A percentile compares a stretch with the other conserved stretches of the same genome.
Evolutionary conservation across 2,888 invertebrate genomes (phyloP).

Genomic region (Ichneumoninae sp.): DNA sequence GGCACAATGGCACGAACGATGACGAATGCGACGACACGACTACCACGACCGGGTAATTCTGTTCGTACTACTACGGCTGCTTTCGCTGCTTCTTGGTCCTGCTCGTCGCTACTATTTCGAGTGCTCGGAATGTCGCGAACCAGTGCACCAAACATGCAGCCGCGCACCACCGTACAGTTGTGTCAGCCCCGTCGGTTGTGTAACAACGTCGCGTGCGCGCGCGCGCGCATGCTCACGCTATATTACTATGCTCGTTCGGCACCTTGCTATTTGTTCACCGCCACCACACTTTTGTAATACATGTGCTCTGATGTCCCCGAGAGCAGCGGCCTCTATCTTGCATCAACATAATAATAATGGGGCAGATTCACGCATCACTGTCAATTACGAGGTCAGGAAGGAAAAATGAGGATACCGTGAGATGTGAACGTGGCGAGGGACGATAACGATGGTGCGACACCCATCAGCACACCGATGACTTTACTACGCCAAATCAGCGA

Average conservation of each 20-base stretch:
- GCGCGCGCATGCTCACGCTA: slow-evolving; percentile 48
- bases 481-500: not conserved
- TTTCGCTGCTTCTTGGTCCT: not conserved
- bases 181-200: slow-evolving; percentile 19
- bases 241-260: slow-evolving; percentile 16
- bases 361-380: slow-evolving; percentile 32
- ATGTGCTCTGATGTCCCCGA: slow-evolving; percentile 40
- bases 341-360: slow-evolving; percentile 23
- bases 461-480: slow-evolving; percentile 25
- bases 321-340: slow-evolving; percentile 14
- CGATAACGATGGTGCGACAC: not conserved
- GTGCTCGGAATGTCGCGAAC: slow-evolving; percentile 19
- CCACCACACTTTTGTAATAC: slow-evolving; percentile 16
- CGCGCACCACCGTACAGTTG: slow-evolving; percentile 18
- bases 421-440: not conserved
- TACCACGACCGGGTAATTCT: not conserved
- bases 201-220: slow-evolving; percentile 56
- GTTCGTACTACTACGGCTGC: not conserved
- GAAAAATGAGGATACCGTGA: not conserved
- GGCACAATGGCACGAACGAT: slow-evolving; percentile 29
- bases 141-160: slow-evolving; percentile 1
- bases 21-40: slow-evolving; percentile 16
- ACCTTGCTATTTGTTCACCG: not conserved
- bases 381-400: slow-evolving; percentile 23
- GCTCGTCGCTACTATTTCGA: not conserved